Percentiles rank a stretch among this genome's conserved stretches.
phyloP scores from a whole-genome alignment of 2,113 vertebrate species.

The Leucosticte australis region DNA sequence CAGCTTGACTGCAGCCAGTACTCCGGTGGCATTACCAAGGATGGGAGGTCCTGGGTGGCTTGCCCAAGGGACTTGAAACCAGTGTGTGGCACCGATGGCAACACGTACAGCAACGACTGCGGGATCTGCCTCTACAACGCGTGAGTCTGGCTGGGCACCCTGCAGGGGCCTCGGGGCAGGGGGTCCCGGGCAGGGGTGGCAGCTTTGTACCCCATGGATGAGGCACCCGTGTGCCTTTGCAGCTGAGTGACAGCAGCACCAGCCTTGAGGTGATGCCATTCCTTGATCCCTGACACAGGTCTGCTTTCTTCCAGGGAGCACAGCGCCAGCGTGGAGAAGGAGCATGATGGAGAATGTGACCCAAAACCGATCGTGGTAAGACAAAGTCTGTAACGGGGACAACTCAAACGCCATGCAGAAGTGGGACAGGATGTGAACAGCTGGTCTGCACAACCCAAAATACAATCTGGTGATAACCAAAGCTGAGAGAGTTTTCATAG shows the following conservation, averaged over 20 bases:
- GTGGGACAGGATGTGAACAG: background rate
- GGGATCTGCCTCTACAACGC: slow-evolving; percentile 12
- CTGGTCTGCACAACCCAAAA: background rate
- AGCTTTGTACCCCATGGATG: background rate
- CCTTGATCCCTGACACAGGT: background rate
- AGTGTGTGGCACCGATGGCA: slow-evolving; percentile 13
- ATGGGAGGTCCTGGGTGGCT: background rate
- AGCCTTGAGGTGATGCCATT: background rate
- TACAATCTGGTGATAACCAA: background rate
- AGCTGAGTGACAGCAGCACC: background rate
- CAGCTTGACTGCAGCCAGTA: slow-evolving; percentile 40
- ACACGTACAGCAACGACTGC: background rate
- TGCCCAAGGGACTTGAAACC: background rate
- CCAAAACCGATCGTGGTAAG: background rate
- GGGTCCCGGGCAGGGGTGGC: background rate
- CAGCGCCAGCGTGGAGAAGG: background rate
- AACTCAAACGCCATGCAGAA: background rate
- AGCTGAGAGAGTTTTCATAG: background rate
- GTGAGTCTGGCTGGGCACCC: background rate
- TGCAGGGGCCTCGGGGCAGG: background rate
- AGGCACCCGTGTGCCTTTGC: background rate
- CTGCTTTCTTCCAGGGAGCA: background rate
- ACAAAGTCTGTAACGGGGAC: background rate
- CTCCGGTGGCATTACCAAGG: fast-evolving
- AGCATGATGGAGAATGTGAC: background rate